Conservation (phyloP, 2,113 vertebrate species). For the Dicentrarchus labrax region DNA sequence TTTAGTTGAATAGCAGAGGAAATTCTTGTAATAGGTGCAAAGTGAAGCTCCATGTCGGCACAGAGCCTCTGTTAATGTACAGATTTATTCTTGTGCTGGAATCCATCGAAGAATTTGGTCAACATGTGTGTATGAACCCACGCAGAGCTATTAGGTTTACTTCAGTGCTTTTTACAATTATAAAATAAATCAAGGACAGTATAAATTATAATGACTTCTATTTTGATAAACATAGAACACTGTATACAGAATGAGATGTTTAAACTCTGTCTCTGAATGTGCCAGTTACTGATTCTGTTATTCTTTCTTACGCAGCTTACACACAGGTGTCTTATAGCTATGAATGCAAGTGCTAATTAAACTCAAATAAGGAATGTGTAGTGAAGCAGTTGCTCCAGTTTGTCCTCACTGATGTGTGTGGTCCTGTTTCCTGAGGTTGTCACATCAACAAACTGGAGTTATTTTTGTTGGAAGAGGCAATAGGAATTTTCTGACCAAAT, state of each 20-base stretch:
- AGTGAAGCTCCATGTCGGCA: slow-evolving; percentile 37
- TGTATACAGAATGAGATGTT: not conserved
- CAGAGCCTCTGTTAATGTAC: slow-evolving; percentile 2
- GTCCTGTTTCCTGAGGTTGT: slow-evolving; percentile 80
- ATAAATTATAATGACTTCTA: not conserved
- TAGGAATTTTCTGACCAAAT: slow-evolving; percentile 85
- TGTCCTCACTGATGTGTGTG: slow-evolving; percentile 76
- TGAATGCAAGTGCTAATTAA: slow-evolving; percentile 54
- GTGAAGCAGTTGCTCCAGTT: slow-evolving; percentile 67
- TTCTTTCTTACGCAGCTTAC: slow-evolving; percentile 14
- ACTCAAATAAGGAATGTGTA: slow-evolving; percentile 43
- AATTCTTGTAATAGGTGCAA: slow-evolving; percentile 56
- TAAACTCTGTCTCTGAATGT: slow-evolving; percentile 17
- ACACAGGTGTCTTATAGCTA: slow-evolving; percentile 15
- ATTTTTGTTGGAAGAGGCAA: slow-evolving; percentile 81
- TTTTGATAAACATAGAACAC: not conserved
- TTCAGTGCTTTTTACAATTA: not conserved
- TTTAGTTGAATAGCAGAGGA: slow-evolving; percentile 53
- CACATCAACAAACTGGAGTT: slow-evolving; percentile 81
- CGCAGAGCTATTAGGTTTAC: not conserved
- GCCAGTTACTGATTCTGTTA: slow-evolving; percentile 25
- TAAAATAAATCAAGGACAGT: slow-evolving; percentile 6
- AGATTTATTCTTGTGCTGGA: slow-evolving; percentile 21
- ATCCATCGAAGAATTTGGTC: not conserved
- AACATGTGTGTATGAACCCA: not conserved